These are phyloP conservation scores for Stenopsyche tienmushanensis DNA, from an alignment of 1,140 invertebrate genomes.

Conservation along the genomic window DNA sequence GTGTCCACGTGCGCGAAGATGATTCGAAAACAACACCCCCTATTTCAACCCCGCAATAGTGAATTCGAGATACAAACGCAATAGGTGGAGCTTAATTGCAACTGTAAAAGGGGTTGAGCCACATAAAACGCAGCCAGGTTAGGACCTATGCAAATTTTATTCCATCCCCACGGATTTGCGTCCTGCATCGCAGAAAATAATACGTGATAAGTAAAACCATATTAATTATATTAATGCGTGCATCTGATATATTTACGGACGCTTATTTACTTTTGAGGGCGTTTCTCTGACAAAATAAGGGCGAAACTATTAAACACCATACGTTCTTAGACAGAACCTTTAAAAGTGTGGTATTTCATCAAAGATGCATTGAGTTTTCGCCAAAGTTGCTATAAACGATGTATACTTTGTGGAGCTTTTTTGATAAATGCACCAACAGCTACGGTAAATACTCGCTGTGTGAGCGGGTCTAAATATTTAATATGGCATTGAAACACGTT, in stretches of 20 bases:
- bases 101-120: constrained; percentile 14
- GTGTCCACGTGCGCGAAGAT: constrained; percentile 37
- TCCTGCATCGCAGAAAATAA: constrained; percentile 8
- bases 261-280: background rate
- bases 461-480: constrained; percentile 31
- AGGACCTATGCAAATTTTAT: constrained; percentile 38
- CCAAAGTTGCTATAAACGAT: too few species aligned
- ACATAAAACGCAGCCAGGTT: constrained; percentile 26
- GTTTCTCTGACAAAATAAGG: too few species aligned
- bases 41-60: background rate
- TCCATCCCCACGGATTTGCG: constrained; percentile 23
- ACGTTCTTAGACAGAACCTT: too few species aligned
- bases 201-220: constrained; percentile 23
- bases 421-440: constrained; percentile 20
- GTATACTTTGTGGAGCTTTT: too few species aligned
- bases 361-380: too few species aligned
- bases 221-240: constrained; percentile 31
- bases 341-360: too few species aligned
- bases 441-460: background rate
- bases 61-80: constrained; percentile 3
- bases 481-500: constrained; percentile 41
- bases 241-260: constrained; percentile 12
- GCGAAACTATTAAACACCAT: too few species aligned
- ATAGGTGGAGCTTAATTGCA: constrained; percentile 18
- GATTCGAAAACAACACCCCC: constrained; percentile 24